These are phyloP conservation scores for Oopsacas minuta DNA, from an alignment of 37 sponge, comb jelly and placozoan genomes.

Conservation along the genomic window DNA sequence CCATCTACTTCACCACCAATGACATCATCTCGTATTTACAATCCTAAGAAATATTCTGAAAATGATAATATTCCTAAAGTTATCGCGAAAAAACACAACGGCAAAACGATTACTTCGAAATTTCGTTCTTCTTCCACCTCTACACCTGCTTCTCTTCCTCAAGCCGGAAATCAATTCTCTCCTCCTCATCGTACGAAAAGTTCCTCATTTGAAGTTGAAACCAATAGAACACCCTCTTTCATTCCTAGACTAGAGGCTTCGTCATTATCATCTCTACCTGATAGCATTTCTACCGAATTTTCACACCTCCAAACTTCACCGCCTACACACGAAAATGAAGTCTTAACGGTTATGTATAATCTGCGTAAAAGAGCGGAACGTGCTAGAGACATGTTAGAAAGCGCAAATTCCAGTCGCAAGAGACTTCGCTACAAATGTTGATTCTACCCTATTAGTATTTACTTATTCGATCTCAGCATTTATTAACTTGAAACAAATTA, in stretches of 20 bases:
- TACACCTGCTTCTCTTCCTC: neutral
- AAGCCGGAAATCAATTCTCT: neutral
- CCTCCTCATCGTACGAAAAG: neutral
- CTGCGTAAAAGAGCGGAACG: neutral
- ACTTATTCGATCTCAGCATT: neutral
- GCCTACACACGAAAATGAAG: slow-evolving; percentile 7
- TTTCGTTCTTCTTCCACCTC: neutral
- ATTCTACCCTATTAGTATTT: neutral
- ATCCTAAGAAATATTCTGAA: neutral
- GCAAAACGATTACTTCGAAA: slow-evolving; percentile 5
- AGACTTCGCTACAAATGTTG: slow-evolving; percentile 13
- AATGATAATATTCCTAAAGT: neutral
- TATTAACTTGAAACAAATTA: neutral
- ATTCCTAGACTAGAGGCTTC: neutral
- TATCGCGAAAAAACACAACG: neutral
- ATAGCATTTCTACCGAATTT: neutral
- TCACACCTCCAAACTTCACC: neutral
- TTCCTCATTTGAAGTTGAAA: neutral
- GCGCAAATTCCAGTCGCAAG: slow-evolving; percentile 9
- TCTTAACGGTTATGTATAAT: neutral
- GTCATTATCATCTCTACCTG: neutral
- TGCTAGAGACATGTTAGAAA: slow-evolving; percentile 6
- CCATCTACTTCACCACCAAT: neutral
- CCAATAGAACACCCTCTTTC: neutral
- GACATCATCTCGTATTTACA: slow-evolving; percentile 8